Base-by-base conservation (phyloP, 2,888 invertebrate genomes). In the Rhyacophila evoluta region DNA sequence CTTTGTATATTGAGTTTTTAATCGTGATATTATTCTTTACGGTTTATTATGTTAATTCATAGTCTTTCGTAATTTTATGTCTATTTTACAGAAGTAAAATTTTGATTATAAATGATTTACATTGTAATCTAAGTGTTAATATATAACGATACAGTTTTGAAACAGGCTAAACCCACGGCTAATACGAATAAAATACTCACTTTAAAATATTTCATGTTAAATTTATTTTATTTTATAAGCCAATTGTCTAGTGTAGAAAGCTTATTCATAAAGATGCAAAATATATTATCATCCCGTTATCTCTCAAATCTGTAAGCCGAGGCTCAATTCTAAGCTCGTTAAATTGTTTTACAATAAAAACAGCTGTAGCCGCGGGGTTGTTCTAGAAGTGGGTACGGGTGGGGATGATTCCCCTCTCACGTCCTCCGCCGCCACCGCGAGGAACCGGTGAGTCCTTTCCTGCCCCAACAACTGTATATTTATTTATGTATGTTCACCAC, bases 331-430 rank as follows among this genome's bases (percentile, higher is more conserved):
- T 79, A 82, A 82, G 80, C 82, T 79, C 82, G 82, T 82, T 80
- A 82, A 82, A 82, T 82, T 82, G 80, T 82, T 82, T 82, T 82
- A 79, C 82, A 82, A 80, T 78, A 75, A 76, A 71, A 78, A 69
- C 81, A 81, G 81, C 74, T 81, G 78, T 72, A 79, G 77, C 79
- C 25, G 37, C 33, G 11, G 36, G 55, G 70, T 25, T 55, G 55
- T 55, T 55, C 55, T 8, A 19, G 55, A 19, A 55, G 55, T 29
- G 70, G 37, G 75, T 41, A 73, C 27, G 69, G 80, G 67, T 5
- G 71, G 36, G 55, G 55, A 55, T 55, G 55, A 8, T 25, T n/a
- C 19, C 41, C 28, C 75, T 37, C 33, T 36, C 87, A 86, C 86
- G 86, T 86, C 77, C 75, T 72, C 72, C 74, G 37, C 77, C 75